Evolutionary conservation across 2,113 vertebrate genomes (phyloP), one percentile per base, ranked within the genome.

Genomic region (Indicator indicator): DNA sequence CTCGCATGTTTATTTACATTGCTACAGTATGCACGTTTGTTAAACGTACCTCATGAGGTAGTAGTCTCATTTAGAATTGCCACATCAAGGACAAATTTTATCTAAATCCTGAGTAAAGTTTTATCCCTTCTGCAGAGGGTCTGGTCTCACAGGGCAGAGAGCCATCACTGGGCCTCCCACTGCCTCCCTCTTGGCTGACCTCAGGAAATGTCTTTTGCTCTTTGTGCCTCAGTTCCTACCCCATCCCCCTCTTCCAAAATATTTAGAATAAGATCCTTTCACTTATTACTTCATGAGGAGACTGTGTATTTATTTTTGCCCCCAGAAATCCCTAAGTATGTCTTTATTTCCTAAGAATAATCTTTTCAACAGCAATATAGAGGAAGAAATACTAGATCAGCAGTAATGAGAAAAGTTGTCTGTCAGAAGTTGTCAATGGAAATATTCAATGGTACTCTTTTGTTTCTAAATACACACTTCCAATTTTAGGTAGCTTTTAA

Each of bases 211-310:
- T 18, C 15, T 83, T 88, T 62, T 77, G 60, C 56, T 93, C 54
- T 33, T 90, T 50, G 10, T 56, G 33, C 54, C 58, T 78, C 73
- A 58, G 58, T 81, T 75, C 62, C 87, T 48, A 71, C 6, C 20
- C 54, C 77, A 75, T 24, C 48, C 69, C 21, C 32, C 48, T 60
- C 86, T 74, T 44, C 38, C 48, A 95, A 95, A 96, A 93, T 93
- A 93, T 93, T 96, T 93, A 74, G 54, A 86, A 48, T 74, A 83
- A 71, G 79, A 90, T 94, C 80, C 77, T 92, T 83, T 93, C 80
- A 48, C 40, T 86, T 60, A 69, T 92, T 86, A 54, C 80, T 93
- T 83, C 80, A 68, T 23, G 58, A 95, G 38, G 86, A 96, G 80
- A 75, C 58, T 54, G 86, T 86, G 38, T 93, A 75, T 94, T 95